phyloP scores from a whole-genome alignment of 2,113 vertebrate species.

The Oenanthe oenanthe region DNA sequence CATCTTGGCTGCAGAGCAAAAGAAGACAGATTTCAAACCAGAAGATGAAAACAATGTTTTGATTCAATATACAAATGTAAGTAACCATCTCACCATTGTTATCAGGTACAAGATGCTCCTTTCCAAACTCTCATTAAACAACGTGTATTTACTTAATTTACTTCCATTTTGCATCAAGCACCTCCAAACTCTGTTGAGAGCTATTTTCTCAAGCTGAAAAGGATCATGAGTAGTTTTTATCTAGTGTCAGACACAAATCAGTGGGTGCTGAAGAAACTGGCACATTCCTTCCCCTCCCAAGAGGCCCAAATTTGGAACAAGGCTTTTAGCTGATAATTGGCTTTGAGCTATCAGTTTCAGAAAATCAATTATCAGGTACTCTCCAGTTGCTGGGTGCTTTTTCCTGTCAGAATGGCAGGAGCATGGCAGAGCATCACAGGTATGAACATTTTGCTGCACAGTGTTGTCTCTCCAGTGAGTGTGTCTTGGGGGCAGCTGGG shows the following conservation, averaged over 20 bases:
- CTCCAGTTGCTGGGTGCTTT: neutral
- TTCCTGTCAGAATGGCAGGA: neutral
- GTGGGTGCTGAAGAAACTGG: neutral
- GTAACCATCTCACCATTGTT: conserved; percentile 41
- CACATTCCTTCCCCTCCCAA: neutral
- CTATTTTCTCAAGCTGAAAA: neutral
- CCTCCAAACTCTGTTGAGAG: neutral
- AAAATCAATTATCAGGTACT: neutral
- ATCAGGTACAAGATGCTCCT: neutral
- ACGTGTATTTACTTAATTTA: neutral
- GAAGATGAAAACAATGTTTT: conserved; percentile 98
- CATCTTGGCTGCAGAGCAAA: conserved; percentile 93
- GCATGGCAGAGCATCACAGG: neutral
- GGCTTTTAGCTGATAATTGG: neutral
- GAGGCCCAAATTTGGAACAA: neutral
- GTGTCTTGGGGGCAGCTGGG: neutral
- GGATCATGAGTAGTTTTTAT: neutral
- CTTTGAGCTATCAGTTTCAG: neutral
- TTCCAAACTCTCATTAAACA: neutral
- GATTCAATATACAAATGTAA: conserved; percentile 96
- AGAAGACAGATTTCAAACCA: conserved; percentile 98
- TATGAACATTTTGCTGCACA: neutral
- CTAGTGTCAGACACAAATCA: neutral
- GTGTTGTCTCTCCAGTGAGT: fast-evolving
- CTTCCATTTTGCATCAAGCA: neutral